A percentile compares a stretch with the other conserved stretches of the same genome.
Conservation (phyloP, 35 echinoderm and acorn worm species). For the Diadema setosum region DNA sequence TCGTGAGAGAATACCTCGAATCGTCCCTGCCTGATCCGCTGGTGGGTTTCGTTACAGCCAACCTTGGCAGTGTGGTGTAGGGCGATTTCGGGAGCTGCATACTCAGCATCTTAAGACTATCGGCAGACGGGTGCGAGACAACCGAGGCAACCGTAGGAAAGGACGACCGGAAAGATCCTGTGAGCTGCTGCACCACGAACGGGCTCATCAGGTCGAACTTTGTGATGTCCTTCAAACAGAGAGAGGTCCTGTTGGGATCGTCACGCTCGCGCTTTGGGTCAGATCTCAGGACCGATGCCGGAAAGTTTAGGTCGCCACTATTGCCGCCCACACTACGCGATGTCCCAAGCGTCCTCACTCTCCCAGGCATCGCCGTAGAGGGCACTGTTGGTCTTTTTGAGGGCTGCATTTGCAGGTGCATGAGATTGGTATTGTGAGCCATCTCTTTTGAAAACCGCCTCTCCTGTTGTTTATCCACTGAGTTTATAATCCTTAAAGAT, state of each 20-base stretch:
- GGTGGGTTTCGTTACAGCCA: neutral
- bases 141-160: neutral
- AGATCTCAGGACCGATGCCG: neutral
- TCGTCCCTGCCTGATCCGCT: neutral
- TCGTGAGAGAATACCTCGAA: neutral
- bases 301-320: neutral
- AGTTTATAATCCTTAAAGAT: too few species aligned
- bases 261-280: neutral
- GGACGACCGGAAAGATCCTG: neutral
- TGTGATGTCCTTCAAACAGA: neutral
- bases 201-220: neutral
- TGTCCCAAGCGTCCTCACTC: neutral
- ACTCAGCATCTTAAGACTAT: neutral
- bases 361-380: neutral
- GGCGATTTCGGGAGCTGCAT: neutral
- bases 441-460: neutral
- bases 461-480: too few species aligned
- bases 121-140: neutral
- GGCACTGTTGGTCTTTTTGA: neutral
- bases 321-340: neutral
- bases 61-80: neutral
- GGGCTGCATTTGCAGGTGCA: neutral
- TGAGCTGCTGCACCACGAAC: neutral
- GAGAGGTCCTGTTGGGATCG: neutral
- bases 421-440: neutral